These are phyloP conservation scores for Cordilura impudica DNA, from an alignment of 2,888 invertebrate species.

Conservation along the genomic window DNA sequence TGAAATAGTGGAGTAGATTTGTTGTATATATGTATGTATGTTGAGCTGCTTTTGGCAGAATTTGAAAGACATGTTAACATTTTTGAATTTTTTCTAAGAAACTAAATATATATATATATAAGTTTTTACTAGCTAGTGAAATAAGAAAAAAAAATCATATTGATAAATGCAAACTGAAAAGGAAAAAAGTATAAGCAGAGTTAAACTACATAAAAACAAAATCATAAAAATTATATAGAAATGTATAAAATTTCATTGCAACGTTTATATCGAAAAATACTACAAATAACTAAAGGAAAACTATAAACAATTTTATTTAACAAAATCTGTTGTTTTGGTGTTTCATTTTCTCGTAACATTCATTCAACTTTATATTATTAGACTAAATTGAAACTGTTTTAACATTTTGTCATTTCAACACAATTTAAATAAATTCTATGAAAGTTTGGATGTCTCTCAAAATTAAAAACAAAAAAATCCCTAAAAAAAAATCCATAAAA, in stretches of 20 bases:
- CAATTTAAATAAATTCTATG: no score
- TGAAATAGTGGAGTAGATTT: conserved; percentile 13
- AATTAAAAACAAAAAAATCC: no score
- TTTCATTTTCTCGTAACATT: no score
- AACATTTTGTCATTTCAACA: no score
- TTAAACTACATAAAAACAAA: not conserved
- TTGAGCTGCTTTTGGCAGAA: conserved; percentile 40
- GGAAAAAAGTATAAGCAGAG: not conserved
- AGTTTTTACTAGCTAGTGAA: not conserved
- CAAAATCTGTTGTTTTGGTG: not conserved
- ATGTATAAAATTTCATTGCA: conserved; percentile 7
- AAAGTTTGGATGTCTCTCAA: no score
- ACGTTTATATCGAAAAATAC: not conserved
- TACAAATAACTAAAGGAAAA: not conserved
- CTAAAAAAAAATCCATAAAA: no score
- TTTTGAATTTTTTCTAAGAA: conserved; percentile 34
- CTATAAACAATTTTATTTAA: not conserved
- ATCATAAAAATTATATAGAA: not conserved
- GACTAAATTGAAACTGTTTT: no score
- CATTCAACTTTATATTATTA: no score
- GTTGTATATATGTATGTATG: no score
- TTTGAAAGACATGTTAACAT: conserved; percentile 55
- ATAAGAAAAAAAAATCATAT: not conserved
- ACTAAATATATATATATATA: not conserved
- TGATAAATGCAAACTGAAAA: not conserved